phyloP scores from a whole-genome alignment of 2,113 vertebrate genomes.

The Tragelaphus imberbis region DNA sequence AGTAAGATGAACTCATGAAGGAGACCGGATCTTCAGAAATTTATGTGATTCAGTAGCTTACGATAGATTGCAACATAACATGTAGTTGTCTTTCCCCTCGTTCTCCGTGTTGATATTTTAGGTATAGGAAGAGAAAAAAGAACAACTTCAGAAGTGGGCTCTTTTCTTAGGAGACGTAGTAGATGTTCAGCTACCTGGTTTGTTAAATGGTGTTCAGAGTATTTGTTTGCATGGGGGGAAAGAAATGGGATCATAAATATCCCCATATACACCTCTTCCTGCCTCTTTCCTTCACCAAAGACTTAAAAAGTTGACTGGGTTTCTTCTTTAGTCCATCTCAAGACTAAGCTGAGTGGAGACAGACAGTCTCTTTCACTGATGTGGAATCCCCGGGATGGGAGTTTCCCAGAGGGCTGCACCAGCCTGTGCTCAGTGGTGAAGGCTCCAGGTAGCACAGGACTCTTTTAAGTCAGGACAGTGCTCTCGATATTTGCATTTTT shows the following conservation, averaged over 20 bases:
- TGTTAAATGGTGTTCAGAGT: background rate
- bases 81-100: background rate
- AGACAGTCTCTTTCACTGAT: background rate
- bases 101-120: background rate
- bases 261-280: background rate
- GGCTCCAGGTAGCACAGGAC: background rate
- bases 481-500: constrained; percentile 38
- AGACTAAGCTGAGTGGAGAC: background rate
- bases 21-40: background rate
- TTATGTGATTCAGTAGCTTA: background rate
- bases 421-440: background rate
- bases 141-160: background rate
- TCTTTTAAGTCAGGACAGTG: background rate
- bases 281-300: background rate
- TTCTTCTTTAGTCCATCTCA: background rate
- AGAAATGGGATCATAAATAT: background rate
- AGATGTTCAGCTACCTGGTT: background rate
- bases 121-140: background rate
- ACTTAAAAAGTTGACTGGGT: background rate
- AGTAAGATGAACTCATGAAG: background rate
- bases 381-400: no score
- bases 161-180: background rate
- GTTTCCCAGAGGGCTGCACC: background rate
- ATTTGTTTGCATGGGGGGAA: background rate
- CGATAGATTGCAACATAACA: background rate